Evolutionary conservation across 2,113 vertebrate genomes (phyloP).

Genomic region (Scomber japonicus): DNA sequence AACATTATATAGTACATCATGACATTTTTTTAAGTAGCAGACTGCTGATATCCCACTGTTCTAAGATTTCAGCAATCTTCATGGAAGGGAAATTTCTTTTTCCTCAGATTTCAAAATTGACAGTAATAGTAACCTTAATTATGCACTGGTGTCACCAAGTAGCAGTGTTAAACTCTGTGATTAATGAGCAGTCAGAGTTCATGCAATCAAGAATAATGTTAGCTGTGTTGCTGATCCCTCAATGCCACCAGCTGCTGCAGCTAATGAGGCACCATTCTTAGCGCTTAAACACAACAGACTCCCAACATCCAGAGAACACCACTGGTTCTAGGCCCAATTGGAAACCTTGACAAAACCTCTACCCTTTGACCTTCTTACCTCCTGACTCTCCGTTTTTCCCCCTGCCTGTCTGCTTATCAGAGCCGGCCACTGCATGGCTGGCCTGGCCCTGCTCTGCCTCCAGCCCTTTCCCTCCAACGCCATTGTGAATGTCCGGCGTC

Average conservation of each 20-base stretch:
- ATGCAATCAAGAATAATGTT: conserved; percentile 58
- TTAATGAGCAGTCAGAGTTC: conserved; percentile 56
- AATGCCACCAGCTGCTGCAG: conserved; percentile 41
- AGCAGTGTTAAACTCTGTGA: conserved; percentile 47
- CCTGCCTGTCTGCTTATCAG: conserved; percentile 83
- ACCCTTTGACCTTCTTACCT: conserved; percentile 83
- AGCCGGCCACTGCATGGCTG: conserved; percentile 80
- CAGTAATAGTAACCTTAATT: conserved; percentile 16
- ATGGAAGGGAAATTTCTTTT: background rate
- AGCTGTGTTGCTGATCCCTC: conserved; percentile 36
- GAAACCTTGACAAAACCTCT: background rate
- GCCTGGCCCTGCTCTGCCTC: conserved; percentile 81
- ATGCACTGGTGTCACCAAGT: conserved; percentile 22
- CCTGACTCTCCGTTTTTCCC: conserved; percentile 81
- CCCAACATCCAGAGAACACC: conserved; percentile 6
- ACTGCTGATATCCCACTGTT: background rate
- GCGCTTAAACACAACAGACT: conserved; percentile 21
- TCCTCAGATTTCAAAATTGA: conserved; percentile 13
- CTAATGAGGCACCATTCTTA: conserved; percentile 50
- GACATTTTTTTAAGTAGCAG: background rate
- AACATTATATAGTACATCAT: background rate
- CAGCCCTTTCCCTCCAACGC: conserved; percentile 85
- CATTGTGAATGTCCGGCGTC: conserved; percentile 88
- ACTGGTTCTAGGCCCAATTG: background rate
- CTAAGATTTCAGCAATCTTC: background rate